Evolutionary conservation across 1,140 invertebrate genomes (phyloP).

Genomic region (Copidosoma floridanum): DNA sequence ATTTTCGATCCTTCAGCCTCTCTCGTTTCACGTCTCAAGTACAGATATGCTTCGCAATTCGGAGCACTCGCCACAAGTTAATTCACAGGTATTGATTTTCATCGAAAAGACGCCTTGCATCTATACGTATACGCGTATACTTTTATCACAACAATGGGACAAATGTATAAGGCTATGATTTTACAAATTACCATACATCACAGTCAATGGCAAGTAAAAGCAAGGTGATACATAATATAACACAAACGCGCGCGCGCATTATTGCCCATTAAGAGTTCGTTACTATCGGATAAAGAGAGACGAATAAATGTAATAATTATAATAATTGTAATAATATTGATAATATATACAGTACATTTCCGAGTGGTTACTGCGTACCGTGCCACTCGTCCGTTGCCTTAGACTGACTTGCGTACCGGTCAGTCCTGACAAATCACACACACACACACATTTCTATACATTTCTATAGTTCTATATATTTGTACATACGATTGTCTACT

Average conservation of each 20-base stretch:
- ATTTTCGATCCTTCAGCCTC: constrained; percentile 26
- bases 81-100: too few relatives aligned
- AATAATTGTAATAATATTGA: background rate
- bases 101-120: too few relatives aligned
- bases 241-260: too few relatives aligned
- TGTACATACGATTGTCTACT: constrained; percentile 1
- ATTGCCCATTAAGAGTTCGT: too few relatives aligned
- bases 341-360: constrained; percentile 25
- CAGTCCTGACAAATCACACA: constrained; percentile 25
- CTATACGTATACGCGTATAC: too few relatives aligned
- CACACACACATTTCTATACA: constrained; percentile 3
- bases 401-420: constrained; percentile 30
- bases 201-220: constrained; percentile 16
- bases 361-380: constrained; percentile 28
- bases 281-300: too few relatives aligned
- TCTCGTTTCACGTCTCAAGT: background rate
- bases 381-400: constrained; percentile 28
- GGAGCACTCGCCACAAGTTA: too few relatives aligned
- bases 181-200: constrained; percentile 1
- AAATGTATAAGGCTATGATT: background rate
- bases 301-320: constrained; percentile 19
- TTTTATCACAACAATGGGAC: background rate
- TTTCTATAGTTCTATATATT: constrained; percentile 22
- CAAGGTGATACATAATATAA: constrained; percentile 20
- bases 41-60: too few relatives aligned